Evolutionary conservation across 1,140 invertebrate species (phyloP), one percentile per base, ranked within the genome.

Genomic region (Pinna nobilis): DNA sequence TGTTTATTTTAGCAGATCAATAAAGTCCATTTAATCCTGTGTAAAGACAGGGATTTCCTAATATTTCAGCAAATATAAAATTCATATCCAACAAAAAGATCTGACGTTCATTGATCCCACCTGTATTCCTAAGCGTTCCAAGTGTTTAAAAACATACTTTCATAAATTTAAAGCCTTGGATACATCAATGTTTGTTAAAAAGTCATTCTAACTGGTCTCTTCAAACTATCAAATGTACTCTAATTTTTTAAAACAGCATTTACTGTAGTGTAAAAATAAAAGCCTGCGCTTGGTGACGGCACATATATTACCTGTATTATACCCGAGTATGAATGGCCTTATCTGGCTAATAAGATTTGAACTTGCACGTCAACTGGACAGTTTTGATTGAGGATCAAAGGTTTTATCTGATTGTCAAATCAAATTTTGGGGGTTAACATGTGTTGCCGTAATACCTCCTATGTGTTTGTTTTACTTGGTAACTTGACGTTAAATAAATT

Each of bases 1-100:
- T 59, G 55, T 59, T 57, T 59, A 59, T 59, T 59, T 20, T 59
- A 30, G 37, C 55, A 35, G 55, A 59, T 59, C 55, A 59, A 59
- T 59, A 59, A 59, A 33, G 55, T 59, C 30, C 18, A 33, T 59
- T 59, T 59, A 59, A 59, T 59, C 55, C 55, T 35, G 37, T 11
- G 55, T 33, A 59, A 59, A 59, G 55, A 59, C 55, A 59, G 55
- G 55, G 55, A 59, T 59, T 59, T 59, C 55, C n/a, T 33, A 18
- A 20, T 59, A 59, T 59, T 59, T 59, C 30, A 15, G 28, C 55
- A 59, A 59, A 59, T 59, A 59, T 33, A 59, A 35, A 35, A 30
- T 32, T 33, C 37, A n/a, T 59, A 59, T 59, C 55, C 37, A 59
- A n/a, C 55, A 59, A 35, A 35, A 33, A 33, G n/a, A n/a, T n/a